These are phyloP conservation scores for Turnix velox DNA, from an alignment of 2,113 vertebrate species.

Conservation along the genomic window DNA sequence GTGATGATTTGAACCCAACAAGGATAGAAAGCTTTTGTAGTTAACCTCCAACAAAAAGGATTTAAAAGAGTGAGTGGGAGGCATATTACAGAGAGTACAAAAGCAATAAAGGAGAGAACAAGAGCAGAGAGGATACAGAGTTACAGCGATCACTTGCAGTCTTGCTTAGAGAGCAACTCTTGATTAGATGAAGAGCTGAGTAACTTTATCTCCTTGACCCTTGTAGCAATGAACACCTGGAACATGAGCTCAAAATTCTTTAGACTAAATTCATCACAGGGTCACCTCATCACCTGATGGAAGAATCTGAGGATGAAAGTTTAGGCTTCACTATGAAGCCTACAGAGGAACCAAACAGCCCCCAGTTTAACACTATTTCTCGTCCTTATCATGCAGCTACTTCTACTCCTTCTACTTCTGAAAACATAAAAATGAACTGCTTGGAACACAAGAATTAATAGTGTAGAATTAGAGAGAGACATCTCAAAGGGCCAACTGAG, in stretches of 20 bases:
- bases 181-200: not conserved
- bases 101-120: not conserved
- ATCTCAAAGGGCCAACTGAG: not conserved
- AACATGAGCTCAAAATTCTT: not conserved
- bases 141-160: not conserved
- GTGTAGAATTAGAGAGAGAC: not conserved
- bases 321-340: not conserved
- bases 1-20: not conserved
- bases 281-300: not conserved
- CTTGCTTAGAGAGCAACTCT: not conserved
- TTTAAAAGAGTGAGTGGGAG: slow-evolving; percentile 57
- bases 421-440: not conserved
- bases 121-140: not conserved
- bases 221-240: not conserved
- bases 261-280: not conserved
- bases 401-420: not conserved
- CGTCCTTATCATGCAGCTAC: not conserved
- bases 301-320: not conserved
- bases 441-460: not conserved
- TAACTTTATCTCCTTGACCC: not conserved
- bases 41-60: slow-evolving; percentile 56
- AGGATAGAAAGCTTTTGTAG: slow-evolving; percentile 33
- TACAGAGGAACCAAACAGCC: not conserved
- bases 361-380: not conserved
- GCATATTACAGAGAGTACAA: not conserved